phyloP scores from a whole-genome alignment of 1,140 invertebrate species.

The Drosophila kikkawai region DNA sequence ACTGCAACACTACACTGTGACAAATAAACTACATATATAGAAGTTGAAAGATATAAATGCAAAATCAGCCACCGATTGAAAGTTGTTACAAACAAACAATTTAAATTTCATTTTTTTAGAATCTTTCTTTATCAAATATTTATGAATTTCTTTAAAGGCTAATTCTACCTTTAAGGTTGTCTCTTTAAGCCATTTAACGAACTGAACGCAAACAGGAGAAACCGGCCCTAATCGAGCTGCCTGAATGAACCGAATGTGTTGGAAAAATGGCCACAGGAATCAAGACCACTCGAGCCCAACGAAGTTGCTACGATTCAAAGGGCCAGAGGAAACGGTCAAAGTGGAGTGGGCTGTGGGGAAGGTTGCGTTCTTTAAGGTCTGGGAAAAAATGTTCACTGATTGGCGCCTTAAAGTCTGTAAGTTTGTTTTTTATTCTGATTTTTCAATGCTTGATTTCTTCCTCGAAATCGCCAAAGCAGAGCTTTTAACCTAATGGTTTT shows the following conservation, averaged over 20 bases:
- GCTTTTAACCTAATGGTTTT: conserved; percentile 68
- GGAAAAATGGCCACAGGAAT: conserved; percentile 27
- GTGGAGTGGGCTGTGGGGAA: conserved; percentile 1
- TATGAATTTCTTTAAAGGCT: background rate
- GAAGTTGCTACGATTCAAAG: background rate
- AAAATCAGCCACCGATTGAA: background rate
- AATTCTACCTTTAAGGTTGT: conserved; percentile 24
- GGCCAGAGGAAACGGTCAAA: background rate
- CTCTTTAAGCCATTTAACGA: conserved; percentile 8
- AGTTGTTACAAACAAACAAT: background rate
- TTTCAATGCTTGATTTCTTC: conserved; percentile 18
- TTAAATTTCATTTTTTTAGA: background rate
- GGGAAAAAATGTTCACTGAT: conserved; percentile 2
- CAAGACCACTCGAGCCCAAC: conserved; percentile 29
- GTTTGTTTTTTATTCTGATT: conserved; percentile 14
- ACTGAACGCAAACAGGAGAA: background rate
- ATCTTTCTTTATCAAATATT: background rate
- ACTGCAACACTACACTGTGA: background rate
- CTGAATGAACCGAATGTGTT: conserved; percentile 41
- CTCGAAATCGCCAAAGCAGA: conserved; percentile 14
- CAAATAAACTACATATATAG: background rate
- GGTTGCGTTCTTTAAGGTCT: conserved; percentile 12
- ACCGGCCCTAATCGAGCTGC: conserved; percentile 32
- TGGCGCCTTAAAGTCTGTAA: conserved; percentile 42
- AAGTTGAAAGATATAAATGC: background rate